These are phyloP conservation scores for Mesorhabditis belari DNA, from an alignment of 2,888 invertebrate genomes.

Conservation along the genomic window DNA sequence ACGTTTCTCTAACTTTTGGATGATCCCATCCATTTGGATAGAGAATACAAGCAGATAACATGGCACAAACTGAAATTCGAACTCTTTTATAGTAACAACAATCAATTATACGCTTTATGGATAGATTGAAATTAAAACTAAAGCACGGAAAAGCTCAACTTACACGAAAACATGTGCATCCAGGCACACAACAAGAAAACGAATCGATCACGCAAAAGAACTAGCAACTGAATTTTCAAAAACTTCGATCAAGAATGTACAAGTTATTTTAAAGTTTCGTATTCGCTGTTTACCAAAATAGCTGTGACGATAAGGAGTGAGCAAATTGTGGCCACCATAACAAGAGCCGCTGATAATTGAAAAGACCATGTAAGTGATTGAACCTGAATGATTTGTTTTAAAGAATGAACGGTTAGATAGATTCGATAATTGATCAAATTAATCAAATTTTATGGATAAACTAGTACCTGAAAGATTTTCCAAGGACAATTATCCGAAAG, in stretches of 20 bases:
- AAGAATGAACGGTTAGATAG: too few species aligned
- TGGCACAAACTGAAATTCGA: constrained; percentile 54
- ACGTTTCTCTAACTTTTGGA: constrained; percentile 51
- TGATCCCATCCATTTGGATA: constrained; percentile 56
- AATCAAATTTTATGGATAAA: neutral
- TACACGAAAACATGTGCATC: constrained; percentile 91
- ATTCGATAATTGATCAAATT: neutral
- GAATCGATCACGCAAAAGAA: constrained; percentile 37
- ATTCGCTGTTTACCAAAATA: constrained; percentile 67
- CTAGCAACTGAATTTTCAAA: constrained; percentile 20
- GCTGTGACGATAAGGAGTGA: constrained; percentile 77
- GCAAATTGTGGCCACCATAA: constrained; percentile 73
- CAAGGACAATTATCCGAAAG: constrained; percentile 21
- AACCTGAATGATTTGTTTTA: constrained; percentile 18
- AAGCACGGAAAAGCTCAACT: too few species aligned
- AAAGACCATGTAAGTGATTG: constrained; percentile 75
- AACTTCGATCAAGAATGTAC: neutral
- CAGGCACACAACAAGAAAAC: constrained; percentile 89
- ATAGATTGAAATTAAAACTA: too few species aligned
- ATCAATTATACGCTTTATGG: too few species aligned
- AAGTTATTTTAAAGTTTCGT: constrained; percentile 63
- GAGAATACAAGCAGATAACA: constrained; percentile 55
- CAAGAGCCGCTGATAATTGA: constrained; percentile 78
- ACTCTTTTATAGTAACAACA: too few species aligned
- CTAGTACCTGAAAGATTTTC: constrained; percentile 18